phyloP scores from a whole-genome alignment of 1,140 invertebrate species.

The Bombus vancouverensis region DNA sequence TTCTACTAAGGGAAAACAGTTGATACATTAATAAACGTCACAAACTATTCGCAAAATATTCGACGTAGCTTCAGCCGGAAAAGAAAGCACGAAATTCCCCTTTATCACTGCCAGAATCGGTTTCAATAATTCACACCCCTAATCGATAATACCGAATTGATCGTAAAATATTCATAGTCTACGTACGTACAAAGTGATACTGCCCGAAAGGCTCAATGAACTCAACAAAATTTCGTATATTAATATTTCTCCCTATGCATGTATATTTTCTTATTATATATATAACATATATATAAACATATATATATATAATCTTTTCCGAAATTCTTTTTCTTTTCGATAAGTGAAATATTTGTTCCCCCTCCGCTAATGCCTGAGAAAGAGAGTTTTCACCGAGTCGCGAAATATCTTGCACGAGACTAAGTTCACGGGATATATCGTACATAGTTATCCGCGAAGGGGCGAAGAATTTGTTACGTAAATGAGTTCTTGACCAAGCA shows the following conservation, averaged over 20 bases:
- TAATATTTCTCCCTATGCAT: no score
- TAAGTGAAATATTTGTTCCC: not conserved
- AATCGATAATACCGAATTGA: not conserved
- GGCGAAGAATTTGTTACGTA: slow-evolving; percentile 38
- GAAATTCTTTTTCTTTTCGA: not conserved
- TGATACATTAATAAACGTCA: not conserved
- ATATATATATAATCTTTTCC: not conserved
- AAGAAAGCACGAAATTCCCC: not conserved
- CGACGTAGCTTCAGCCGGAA: not conserved
- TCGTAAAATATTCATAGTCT: not conserved
- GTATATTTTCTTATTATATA: no score
- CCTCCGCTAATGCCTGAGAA: not conserved
- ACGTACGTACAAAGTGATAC: not conserved
- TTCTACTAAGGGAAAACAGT: not conserved
- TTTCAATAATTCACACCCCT: not conserved
- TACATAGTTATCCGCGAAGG: slow-evolving; percentile 5
- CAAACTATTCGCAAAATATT: not conserved
- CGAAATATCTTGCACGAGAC: slow-evolving; percentile 7
- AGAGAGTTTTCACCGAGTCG: not conserved
- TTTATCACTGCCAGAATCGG: not conserved
- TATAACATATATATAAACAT: no score
- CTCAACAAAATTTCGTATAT: no score
- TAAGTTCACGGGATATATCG: not conserved
- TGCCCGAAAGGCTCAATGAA: no score
- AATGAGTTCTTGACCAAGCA: slow-evolving; percentile 44